These are phyloP conservation scores for Caenorhabditis sp. DNA, from an alignment of 2,888 invertebrate species.

Conservation along the genomic window DNA sequence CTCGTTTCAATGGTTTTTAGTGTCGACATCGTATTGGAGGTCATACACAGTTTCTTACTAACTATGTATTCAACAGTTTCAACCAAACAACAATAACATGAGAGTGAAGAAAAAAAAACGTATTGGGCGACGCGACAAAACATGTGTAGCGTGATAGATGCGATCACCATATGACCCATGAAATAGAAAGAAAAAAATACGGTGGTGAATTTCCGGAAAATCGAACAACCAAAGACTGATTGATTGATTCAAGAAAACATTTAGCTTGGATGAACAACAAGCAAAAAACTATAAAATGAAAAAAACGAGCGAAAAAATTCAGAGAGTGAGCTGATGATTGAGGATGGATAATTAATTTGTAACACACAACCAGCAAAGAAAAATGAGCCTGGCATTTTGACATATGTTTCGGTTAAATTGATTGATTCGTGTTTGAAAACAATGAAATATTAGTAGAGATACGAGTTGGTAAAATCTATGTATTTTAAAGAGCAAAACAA, in stretches of 20 bases:
- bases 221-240: background rate
- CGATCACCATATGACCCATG: constrained; percentile 1
- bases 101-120: background rate
- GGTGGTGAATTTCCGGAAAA: background rate
- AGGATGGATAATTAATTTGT: background rate
- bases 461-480: background rate
- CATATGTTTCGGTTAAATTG: constrained; percentile 1
- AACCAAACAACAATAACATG: background rate
- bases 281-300: background rate
- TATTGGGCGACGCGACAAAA: background rate
- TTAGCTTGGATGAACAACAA: background rate
- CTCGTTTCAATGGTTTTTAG: constrained; percentile 1
- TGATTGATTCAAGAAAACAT: background rate
- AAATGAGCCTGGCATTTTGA: constrained; percentile 1
- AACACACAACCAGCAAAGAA: background rate
- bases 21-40: background rate
- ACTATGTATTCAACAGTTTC: background rate
- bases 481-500: too few species aligned
- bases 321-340: background rate
- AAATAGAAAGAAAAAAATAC: background rate
- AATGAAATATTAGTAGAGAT: background rate
- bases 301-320: background rate
- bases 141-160: background rate
- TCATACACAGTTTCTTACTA: background rate
- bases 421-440: constrained; percentile 1